Percentiles rank a stretch among this genome's conserved stretches.
phyloP scores from a whole-genome alignment of 2,888 invertebrate species.

The Ptychoptera albimana region DNA sequence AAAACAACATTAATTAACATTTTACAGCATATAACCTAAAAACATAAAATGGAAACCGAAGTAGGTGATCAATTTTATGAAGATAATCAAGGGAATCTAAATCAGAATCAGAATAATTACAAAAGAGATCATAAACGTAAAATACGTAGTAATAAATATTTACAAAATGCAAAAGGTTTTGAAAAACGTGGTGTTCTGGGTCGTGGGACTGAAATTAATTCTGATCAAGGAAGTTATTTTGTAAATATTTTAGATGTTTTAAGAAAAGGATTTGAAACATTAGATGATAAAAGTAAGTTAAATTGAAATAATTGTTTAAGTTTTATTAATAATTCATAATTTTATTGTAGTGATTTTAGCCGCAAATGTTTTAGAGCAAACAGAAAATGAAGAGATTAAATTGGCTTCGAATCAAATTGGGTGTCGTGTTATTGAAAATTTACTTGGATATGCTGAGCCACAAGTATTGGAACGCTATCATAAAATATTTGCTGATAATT shows the following conservation, averaged over 20 bases:
- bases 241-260: conserved; percentile 56
- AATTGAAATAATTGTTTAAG: neutral
- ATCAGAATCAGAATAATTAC: too few relatives aligned
- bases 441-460: conserved; percentile 50
- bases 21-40: too few relatives aligned
- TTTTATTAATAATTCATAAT: neutral
- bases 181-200: conserved; percentile 57
- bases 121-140: too few relatives aligned
- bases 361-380: conserved; percentile 59
- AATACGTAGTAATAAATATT: too few relatives aligned
- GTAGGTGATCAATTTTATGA: too few relatives aligned
- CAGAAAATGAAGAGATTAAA: conserved; percentile 50
- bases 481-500: conserved; percentile 41
- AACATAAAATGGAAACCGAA: too few relatives aligned
- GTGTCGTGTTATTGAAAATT: conserved; percentile 57
- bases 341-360: conserved; percentile 33
- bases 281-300: conserved; percentile 52
- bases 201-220: conserved; percentile 50
- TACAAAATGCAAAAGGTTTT: conserved; percentile 59
- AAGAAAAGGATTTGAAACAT: conserved; percentile 46
- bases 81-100: too few relatives aligned
- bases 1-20: too few relatives aligned
- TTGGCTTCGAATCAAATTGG: conserved; percentile 66
- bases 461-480: conserved; percentile 46
- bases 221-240: conserved; percentile 62